Evolutionary conservation across 1,140 invertebrate species (phyloP), one percentile per base, ranked within the genome.

Genomic region (Drosophila guanche): DNA sequence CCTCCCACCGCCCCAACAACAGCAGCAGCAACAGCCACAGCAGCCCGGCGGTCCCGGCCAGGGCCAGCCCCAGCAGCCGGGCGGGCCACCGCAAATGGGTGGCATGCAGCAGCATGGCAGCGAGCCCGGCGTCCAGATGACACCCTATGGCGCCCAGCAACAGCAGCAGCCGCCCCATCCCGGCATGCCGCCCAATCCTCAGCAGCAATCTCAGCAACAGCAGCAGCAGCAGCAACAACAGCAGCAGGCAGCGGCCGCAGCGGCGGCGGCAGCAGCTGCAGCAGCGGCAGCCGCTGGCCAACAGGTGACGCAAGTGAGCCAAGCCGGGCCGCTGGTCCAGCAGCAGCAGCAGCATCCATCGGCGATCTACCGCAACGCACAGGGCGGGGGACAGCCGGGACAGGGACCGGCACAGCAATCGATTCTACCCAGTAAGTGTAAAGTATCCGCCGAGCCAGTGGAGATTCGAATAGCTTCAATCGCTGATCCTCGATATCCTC

Each of bases 201-300:
- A 89, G 76, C 93, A 89, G 74, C 93, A 92, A 90, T 92, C 92
- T 48, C 92, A 92, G n/a, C 92, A 79, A 6, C 68, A 81, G 12
- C 76, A 85, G 29, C 65, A 79, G 4, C 75, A 78, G 12, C 76
- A 79, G 1, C 76, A 79, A 5, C 77, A 75, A 5, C 80, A 75
- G 8, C 61, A 77, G 50, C 92, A 79, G 56, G 79, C 91, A 90
- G 33, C 56, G 50, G 20, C 68, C 10, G 68, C 56, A 4, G 69
- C 69, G n/a, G 70, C 70, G 14, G 70, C 69, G 37, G 70, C 70
- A 33, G 70, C 76, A 42, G 46, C 56, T 55, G 69, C 92, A 86
- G 85, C 91, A 84, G 20, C 91, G 91, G 29, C 92, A 88, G 22
- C 92, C 85, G 29, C 91, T 23, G 74, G 77, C 20, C 88, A 81